Evolutionary conservation across 37 sponge, comb jelly and placozoan genomes (phyloP).

Genomic region (Petrosia ficiformis): DNA sequence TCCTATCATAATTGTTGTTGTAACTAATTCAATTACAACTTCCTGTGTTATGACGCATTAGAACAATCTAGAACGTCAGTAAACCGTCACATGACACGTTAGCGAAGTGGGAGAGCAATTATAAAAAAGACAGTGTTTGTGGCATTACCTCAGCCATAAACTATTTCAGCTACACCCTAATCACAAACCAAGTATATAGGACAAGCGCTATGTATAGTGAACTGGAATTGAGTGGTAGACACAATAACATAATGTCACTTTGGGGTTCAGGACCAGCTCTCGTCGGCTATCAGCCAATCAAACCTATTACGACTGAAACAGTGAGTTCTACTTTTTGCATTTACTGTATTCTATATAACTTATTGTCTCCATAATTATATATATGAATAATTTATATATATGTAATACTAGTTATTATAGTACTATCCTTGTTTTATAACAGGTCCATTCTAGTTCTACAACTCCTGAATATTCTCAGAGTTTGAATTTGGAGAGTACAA

Average conservation of each 20-base stretch:
- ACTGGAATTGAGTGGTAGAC: constrained; percentile 4
- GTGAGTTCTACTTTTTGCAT: neutral
- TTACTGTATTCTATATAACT: neutral
- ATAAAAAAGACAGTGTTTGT: no score
- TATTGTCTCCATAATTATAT: no score
- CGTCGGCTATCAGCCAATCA: constrained; percentile 30
- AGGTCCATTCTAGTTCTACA: neutral
- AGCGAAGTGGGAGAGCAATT: no score
- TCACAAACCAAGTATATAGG: no score
- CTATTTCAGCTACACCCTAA: no score
- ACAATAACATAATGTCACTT: constrained; percentile 9
- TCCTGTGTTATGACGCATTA: neutral
- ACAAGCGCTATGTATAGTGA: constrained; percentile 12
- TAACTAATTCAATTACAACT: neutral
- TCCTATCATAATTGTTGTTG: neutral
- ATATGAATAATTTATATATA: no score
- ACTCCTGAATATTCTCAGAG: constrained; percentile 63
- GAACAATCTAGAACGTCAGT: no score
- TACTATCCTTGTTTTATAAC: neutral
- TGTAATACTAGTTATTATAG: no score
- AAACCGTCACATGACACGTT: no score
- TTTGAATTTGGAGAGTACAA: constrained; percentile 54
- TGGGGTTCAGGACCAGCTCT: constrained; percentile 40
- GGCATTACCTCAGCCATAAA: no score
- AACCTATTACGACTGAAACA: neutral